These are phyloP conservation scores for Galerucella nymphaeae DNA, from an alignment of 2,888 invertebrate genomes.

Conservation along the genomic window DNA sequence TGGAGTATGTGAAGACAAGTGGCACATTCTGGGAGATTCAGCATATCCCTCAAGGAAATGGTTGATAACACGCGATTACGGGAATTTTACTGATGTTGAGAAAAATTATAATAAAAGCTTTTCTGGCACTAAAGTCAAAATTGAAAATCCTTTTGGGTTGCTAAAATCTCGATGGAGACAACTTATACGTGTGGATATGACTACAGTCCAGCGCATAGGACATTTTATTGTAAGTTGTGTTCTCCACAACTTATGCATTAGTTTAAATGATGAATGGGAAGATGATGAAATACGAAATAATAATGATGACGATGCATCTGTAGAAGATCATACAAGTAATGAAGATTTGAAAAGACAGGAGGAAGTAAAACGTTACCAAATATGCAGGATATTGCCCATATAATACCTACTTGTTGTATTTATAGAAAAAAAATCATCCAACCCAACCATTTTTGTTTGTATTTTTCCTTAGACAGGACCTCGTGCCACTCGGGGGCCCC, in stretches of 20 bases:
- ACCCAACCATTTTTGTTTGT: no score
- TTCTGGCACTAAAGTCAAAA: conserved; percentile 49
- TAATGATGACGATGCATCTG: no score
- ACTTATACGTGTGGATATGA: conserved; percentile 8
- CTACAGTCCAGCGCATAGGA: conserved; percentile 10
- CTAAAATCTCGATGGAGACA: conserved; percentile 50
- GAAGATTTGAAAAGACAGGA: conserved; percentile 13
- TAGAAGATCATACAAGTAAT: conserved; percentile 10
- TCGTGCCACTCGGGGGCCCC: no score
- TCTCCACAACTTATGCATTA: conserved; percentile 44
- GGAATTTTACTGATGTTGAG: conserved; percentile 49
- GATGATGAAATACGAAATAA: conserved; percentile 2
- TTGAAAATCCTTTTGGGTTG: conserved; percentile 57
- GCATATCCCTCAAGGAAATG: conserved; percentile 51
- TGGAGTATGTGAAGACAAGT: conserved; percentile 30
- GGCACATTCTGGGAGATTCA: conserved; percentile 52
- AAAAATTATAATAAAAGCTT: conserved; percentile 52
- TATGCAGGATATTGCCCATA: not conserved
- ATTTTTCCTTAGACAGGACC: no score
- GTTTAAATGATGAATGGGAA: conserved; percentile 43
- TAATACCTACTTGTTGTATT: no score
- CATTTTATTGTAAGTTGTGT: conserved; percentile 16
- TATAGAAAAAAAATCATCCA: not conserved
- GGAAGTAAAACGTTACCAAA: conserved; percentile 25
- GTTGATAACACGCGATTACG: conserved; percentile 51